Conservation (phyloP, 1,140 invertebrate genomes). For the Aphidius gifuensis region DNA sequence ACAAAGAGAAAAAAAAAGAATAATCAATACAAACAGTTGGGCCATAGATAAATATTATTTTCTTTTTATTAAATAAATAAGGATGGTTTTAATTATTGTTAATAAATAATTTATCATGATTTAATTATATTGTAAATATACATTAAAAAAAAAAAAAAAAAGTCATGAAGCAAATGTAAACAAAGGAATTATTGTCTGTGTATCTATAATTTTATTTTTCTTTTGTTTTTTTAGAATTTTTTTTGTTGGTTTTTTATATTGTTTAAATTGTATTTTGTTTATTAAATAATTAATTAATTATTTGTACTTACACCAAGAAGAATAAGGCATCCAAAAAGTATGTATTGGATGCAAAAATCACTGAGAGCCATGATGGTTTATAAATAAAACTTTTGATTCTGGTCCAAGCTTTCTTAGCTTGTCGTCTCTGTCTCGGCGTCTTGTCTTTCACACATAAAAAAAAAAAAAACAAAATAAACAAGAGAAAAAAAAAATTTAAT, state of each 20-base stretch:
- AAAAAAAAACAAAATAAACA: neutral
- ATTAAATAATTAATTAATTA: neutral
- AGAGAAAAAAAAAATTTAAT: neutral
- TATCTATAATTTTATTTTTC: neutral
- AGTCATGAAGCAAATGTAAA: conserved; percentile 4
- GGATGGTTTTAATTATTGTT: neutral
- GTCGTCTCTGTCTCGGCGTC: neutral
- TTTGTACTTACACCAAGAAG: conserved; percentile 41
- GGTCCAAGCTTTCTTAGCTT: neutral
- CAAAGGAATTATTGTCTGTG: neutral
- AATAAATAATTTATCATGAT: neutral
- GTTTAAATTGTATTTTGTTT: conserved; percentile 4
- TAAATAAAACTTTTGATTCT: conserved; percentile 9
- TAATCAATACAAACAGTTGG: neutral
- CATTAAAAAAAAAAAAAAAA: neutral
- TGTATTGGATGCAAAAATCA: conserved; percentile 34
- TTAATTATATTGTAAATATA: neutral
- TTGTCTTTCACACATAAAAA: neutral
- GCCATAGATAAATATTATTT: conserved; percentile 5
- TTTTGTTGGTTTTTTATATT: neutral
- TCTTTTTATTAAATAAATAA: neutral
- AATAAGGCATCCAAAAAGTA: conserved; percentile 36
- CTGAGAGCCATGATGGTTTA: conserved; percentile 12
- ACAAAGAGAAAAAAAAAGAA: neutral
- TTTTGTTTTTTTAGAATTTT: neutral